Base-by-base conservation (phyloP, 2,797 vertebrate species). In the Lagocephalus sceleratus region DNA sequence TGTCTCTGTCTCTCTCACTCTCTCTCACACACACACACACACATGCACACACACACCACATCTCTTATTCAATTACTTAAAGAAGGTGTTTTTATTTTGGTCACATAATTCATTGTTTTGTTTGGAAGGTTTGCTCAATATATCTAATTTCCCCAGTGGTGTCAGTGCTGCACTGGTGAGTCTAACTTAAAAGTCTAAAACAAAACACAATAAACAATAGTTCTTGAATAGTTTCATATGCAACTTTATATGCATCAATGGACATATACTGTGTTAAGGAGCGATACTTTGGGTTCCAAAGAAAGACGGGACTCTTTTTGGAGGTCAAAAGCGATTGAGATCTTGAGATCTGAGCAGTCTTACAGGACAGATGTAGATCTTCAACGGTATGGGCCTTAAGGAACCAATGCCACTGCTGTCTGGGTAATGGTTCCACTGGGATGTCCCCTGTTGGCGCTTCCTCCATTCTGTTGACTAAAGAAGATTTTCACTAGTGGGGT, bases 391-490 rank as follows among this genome's bases (percentile, higher is more conserved):
- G 51, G 60, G 54, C 60, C 5, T 15, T 10, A 16, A 47, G 62
- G 64, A 47, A 46, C 63, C 69, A 57, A 39, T 51, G 56, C 47
- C 65, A 64, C 69, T 75, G 60, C 67, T 57, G 63, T 50, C 22
- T 57, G 23, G 52, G 49, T 76, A 66, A 74, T 74, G 60, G 51
- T 53, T 51, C 61, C 47, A 41, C 54, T 79, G 73, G 57, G 64
- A 64, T 72, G 61, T 72, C 54, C 47, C 69, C 47, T 35, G 54
- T 44, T 74, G 60, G 73, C 54, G 44, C 25, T 60, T 14, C 3
- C 48, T 61, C 62, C 56, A 55, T 75, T 60, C 71, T 71, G 57
- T 52, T 66, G 32, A 26, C 58, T 52, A 54, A 68, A 60, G 64
- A 42, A 60, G 39, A 42, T 68, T 21, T 42, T 40, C 9, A 11